These are phyloP conservation scores for Ceryle rudis DNA, from an alignment of 2,797 vertebrate species.

Conservation along the genomic window DNA sequence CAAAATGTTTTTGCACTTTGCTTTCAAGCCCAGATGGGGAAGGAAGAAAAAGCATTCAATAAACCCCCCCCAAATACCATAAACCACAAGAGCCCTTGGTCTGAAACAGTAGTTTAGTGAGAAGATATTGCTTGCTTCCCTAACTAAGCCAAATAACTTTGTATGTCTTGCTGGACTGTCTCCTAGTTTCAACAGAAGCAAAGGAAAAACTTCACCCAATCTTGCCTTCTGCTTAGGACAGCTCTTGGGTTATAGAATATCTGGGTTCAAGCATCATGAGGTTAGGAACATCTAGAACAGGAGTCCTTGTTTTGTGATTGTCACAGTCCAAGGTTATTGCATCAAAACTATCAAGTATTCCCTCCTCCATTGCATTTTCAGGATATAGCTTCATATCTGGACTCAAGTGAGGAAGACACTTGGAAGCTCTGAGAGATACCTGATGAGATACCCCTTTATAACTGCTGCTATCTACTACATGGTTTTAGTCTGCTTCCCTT, in stretches of 20 bases:
- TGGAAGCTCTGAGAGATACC: background rate
- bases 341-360: background rate
- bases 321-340: background rate
- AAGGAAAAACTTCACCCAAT: background rate
- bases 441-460: background rate
- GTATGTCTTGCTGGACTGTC: background rate
- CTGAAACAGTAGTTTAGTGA: background rate
- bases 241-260: background rate
- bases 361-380: background rate
- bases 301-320: background rate
- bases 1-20: background rate
- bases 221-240: background rate
- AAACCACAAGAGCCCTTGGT: background rate
- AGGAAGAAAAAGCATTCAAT: background rate
- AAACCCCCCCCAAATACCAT: background rate
- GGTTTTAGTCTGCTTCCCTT: background rate
- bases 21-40: background rate
- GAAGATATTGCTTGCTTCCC: background rate
- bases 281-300: background rate
- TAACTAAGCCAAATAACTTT: background rate
- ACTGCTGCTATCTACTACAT: background rate
- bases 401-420: background rate
- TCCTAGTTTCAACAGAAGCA: background rate
- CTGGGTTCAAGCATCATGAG: background rate
- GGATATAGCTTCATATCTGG: background rate